Base-by-base conservation (phyloP, 2,888 invertebrate species). In the Rhamphomyia laevipes region DNA sequence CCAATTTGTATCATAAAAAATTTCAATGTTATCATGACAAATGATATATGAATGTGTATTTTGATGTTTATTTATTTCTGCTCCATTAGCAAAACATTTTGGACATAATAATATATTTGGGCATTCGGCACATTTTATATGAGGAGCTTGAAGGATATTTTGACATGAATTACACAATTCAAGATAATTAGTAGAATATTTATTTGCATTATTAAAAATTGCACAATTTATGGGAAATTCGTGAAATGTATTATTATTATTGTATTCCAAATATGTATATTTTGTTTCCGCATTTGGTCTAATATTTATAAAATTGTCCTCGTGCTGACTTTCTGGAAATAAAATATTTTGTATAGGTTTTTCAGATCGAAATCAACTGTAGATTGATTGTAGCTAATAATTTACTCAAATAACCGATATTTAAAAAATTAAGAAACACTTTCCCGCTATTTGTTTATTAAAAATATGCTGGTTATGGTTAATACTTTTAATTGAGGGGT, bases 71-170 rank as follows among this genome's bases (percentile, higher is more conserved):
- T 61, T 66, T 18, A 78, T 75, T 68, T 91, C 87, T 18, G 73
- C 73, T 10, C 91, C 92, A n/a, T 77, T 76, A 0, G 89, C 76
- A 67, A 91, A 91, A 68, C 92, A 92, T 18, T 73, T 62, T 1
- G 81, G 72, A 61, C 92, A 92, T n/a, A 91, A 64, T 47, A 76
- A 73, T 2, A 74, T 62, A 10, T 68, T 61, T 12, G 73, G 70
- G 64, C 91, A 91, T 56, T 81, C 77, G n/a, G 78, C 81, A 66
- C 92, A 92, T 58, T 80, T 78, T 49, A 91, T 82, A 61, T 80
- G 89, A 0, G 88, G 88, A 58, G 84, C 84, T 42, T 56, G 45
- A 3, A 70, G 43, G 7, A 46, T 47, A n/a, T 51, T 43, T n/a
- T 59, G 56, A 40, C 70, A 70, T 9, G 53, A 57, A 42, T 52